Conservation (phyloP, 2,888 invertebrate species). For the Lasioglossum malachurum region DNA sequence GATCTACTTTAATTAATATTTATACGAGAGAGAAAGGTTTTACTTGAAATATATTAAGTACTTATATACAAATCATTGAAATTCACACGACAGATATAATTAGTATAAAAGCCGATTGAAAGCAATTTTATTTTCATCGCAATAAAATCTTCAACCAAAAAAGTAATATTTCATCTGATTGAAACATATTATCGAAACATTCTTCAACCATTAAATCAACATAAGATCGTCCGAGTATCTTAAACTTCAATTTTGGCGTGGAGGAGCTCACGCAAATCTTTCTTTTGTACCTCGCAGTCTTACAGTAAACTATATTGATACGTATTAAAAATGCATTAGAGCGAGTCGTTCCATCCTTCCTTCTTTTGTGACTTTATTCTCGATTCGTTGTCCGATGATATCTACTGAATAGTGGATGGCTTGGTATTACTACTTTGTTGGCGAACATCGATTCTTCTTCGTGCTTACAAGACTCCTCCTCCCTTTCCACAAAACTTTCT, state of each 20-base stretch:
- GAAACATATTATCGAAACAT: not conserved
- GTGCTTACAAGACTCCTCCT: conserved; percentile 52
- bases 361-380: conserved; percentile 16
- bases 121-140: not conserved
- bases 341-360: not conserved
- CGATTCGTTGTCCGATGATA: conserved; percentile 43
- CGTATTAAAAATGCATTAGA: conserved; percentile 34
- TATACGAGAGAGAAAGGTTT: too few relatives aligned
- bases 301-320: not conserved
- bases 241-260: not conserved
- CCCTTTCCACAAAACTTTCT: conserved; percentile 46
- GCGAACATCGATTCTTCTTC: conserved; percentile 64
- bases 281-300: not conserved
- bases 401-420: conserved; percentile 48
- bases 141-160: not conserved
- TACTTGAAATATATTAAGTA: too few relatives aligned
- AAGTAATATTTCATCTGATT: not conserved
- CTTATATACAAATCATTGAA: too few relatives aligned
- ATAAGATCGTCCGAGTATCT: not conserved
- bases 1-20: too few relatives aligned
- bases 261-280: not conserved
- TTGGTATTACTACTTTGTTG: conserved; percentile 60
- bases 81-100: not conserved
- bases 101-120: not conserved
- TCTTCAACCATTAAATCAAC: not conserved